Base-by-base conservation (phyloP, 2,113 vertebrate genomes). In the Pygathrix nemaeus region DNA sequence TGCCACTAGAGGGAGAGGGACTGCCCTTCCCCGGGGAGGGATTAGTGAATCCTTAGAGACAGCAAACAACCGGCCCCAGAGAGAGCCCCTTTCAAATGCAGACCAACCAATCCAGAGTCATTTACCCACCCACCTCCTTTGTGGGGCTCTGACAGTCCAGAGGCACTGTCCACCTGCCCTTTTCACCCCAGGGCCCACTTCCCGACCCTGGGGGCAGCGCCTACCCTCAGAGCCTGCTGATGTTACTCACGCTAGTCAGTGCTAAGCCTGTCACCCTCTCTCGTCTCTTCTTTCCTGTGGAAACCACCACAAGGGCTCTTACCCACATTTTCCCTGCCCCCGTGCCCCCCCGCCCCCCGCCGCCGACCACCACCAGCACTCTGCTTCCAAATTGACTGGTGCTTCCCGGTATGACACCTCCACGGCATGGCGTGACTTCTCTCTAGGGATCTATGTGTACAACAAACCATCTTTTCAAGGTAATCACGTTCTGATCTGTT, bases 371-470 rank as follows among this genome's bases (percentile, higher is more conserved):
- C 48, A 50, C 48, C 48, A 50, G 13, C 16, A 7, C 32, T 76
- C 82, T 75, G n/a, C 50, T 59, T 78, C 79, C 84, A 17, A 17
- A 8, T 20, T 6, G 4, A 21, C 8, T 75, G 57, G 21, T 20
- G 23, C 66, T 20, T 59, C 32, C 48, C 18, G 1, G 1, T 16
- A 25, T 38, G 43, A 32, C 8, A 20, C 18, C 23, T 55, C 70
- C 2, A 1, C 9, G 40, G 38, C 1, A 6, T 6, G 5, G 50
- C 1, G 4, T 1, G 9, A 1, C 17, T 75, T 27, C 76, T 40
- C 72, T 66, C 55, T 68, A 21, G 79, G 27, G 27, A 10, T 20
- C 38, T 72, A n/a, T 14, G 43, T 32, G 4, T 48, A 5, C 45
- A 25, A n/a, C 11, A 32, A 5, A 35, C 43, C 30, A 20, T 78